Conservation (phyloP, 92 coral and sea anemone genomes). For the Zoanthus sociatus region DNA sequence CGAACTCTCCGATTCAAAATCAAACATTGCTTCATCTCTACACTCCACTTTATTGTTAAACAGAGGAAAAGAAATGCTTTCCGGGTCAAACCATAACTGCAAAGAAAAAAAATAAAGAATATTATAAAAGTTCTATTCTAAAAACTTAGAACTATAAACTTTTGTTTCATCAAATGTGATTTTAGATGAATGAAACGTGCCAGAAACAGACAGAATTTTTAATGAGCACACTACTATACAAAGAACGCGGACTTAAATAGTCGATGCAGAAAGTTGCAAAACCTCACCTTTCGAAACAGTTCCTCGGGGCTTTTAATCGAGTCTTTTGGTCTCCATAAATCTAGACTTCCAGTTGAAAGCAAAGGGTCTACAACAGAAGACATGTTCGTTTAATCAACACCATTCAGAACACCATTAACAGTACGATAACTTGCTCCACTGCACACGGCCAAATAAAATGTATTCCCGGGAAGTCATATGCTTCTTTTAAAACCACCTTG, state of each 20-base stretch:
- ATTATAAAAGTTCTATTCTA: background rate
- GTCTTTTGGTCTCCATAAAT: constrained; percentile 90
- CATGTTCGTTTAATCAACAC: constrained; percentile 61
- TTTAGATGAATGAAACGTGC: constrained; percentile 39
- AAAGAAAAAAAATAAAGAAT: constrained; percentile 13
- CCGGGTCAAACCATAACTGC: constrained; percentile 87
- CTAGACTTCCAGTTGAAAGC: constrained; percentile 96
- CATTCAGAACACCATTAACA: constrained; percentile 1
- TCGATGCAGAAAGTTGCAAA: background rate
- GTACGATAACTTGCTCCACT: constrained; percentile 73
- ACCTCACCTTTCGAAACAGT: constrained; percentile 90
- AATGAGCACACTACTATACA: constrained; percentile 31
- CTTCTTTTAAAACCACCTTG: constrained; percentile 65
- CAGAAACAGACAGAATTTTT: constrained; percentile 10
- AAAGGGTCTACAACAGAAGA: constrained; percentile 94
- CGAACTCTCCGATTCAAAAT: constrained; percentile 90
- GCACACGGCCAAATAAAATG: constrained; percentile 79
- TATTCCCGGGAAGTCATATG: constrained; percentile 81
- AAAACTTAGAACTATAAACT: constrained; percentile 12
- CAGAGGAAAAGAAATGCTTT: constrained; percentile 71
- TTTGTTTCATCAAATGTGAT: constrained; percentile 21
- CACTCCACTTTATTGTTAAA: constrained; percentile 74
- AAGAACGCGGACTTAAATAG: background rate
- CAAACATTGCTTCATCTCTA: constrained; percentile 73
- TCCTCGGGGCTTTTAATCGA: constrained; percentile 91